Percentiles rank a stretch among this genome's conserved stretches.
Conservation (phyloP, 1,140 invertebrate species). For the Drosophila nikananu region DNA sequence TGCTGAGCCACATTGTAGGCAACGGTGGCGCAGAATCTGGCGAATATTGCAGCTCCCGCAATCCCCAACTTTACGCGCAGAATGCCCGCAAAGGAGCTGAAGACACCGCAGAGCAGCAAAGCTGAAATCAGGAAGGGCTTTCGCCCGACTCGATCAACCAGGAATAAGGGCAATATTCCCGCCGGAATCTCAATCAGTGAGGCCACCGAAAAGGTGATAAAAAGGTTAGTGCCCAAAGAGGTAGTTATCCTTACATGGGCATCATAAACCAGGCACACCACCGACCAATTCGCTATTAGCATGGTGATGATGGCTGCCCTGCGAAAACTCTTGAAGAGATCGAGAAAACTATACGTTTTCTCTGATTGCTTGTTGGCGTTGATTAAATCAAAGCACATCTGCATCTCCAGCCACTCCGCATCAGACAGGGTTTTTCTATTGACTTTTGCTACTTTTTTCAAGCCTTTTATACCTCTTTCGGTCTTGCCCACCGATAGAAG, state of each 20-base stretch:
- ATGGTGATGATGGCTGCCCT: constrained; percentile 90
- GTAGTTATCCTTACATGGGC: constrained; percentile 93
- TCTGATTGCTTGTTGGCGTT: constrained; percentile 88
- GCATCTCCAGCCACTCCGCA: constrained; percentile 89
- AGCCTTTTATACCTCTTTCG: constrained; percentile 90
- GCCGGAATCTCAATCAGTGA: constrained; percentile 90
- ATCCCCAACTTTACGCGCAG: constrained; percentile 89
- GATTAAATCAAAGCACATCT: constrained; percentile 61
- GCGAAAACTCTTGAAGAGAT: constrained; percentile 90
- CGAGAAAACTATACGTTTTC: constrained; percentile 90
- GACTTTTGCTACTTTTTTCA: constrained; percentile 91
- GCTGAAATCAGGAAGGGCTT: constrained; percentile 92
- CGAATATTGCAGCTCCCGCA: constrained; percentile 90
- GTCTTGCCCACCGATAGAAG: constrained; percentile 92
- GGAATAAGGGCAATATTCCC: constrained; percentile 91
- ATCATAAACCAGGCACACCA: constrained; percentile 93
- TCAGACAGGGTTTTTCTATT: constrained; percentile 91
- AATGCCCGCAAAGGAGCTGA: constrained; percentile 91
- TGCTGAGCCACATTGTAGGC: constrained; percentile 95
- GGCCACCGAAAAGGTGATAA: constrained; percentile 93
- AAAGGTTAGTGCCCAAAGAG: constrained; percentile 91
- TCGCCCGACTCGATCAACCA: constrained; percentile 92
- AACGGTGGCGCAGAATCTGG: constrained; percentile 93
- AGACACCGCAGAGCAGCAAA: constrained; percentile 91
- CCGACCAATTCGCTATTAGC: constrained; percentile 93